Percentiles rank a stretch among this genome's conserved stretches.
Conservation (phyloP, 2,797 vertebrate species). For the Phataginus tetradactyla region DNA sequence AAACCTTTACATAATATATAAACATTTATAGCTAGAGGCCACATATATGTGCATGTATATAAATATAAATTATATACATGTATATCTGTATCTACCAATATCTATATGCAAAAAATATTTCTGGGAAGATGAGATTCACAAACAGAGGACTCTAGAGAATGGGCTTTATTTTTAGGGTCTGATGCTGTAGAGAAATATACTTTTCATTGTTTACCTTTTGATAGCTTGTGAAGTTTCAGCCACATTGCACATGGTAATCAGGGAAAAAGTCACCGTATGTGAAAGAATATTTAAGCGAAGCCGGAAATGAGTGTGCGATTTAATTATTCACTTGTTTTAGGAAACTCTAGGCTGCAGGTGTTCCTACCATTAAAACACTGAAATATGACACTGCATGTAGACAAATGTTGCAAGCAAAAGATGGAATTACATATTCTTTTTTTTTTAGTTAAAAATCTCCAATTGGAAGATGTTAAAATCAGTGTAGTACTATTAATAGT, state of each 20-base stretch:
- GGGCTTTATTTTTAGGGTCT: neutral
- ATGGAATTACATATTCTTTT: neutral
- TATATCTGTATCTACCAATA: neutral
- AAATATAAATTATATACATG: neutral
- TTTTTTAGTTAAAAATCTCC: neutral
- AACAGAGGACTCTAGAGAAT: neutral
- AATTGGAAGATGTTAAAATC: neutral
- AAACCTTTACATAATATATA: neutral
- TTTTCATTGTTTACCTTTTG: neutral
- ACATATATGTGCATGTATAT: neutral
- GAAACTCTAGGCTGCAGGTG: neutral
- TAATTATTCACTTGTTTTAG: neutral
- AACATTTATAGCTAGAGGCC: neutral
- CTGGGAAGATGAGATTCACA: neutral
- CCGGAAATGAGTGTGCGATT: neutral
- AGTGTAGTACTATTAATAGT: neutral
- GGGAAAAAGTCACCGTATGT: neutral
- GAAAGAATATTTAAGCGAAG: neutral
- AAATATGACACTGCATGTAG: neutral
- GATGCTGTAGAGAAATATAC: neutral
- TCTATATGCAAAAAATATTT: neutral
- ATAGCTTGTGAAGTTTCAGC: neutral
- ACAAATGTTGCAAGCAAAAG: neutral
- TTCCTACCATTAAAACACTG: neutral
- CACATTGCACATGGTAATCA: neutral